Conservation (phyloP, 2,797 vertebrate species). For the Sardinella longiceps region DNA sequence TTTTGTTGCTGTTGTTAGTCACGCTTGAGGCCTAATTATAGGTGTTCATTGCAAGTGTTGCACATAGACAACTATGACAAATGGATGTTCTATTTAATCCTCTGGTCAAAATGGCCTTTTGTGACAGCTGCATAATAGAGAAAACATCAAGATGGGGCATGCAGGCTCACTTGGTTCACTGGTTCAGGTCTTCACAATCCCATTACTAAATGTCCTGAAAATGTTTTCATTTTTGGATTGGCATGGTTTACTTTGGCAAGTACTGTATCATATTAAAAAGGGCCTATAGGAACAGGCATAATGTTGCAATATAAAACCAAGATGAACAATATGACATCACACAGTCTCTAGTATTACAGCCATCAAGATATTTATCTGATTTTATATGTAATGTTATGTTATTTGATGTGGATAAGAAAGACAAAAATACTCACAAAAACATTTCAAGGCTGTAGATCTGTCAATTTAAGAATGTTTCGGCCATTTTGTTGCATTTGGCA, state of each 20-base stretch:
- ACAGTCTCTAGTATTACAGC: neutral
- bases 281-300: neutral
- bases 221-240: neutral
- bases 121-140: neutral
- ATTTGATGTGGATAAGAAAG: neutral
- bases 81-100: too few species aligned
- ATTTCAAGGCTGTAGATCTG: neutral
- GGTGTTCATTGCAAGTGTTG: neutral
- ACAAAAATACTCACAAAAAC: neutral
- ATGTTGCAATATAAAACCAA: neutral
- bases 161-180: neutral
- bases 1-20: neutral
- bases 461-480: constrained; percentile 11
- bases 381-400: neutral
- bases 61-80: neutral
- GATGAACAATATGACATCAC: neutral
- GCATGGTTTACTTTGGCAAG: neutral
- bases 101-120: neutral
- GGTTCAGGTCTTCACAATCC: too few species aligned
- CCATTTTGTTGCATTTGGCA: constrained; percentile 27
- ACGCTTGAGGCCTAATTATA: too few species aligned
- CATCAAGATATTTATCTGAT: neutral
- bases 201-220: neutral
- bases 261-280: neutral
- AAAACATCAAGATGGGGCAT: neutral